Conservation (phyloP, 64 coral and sea anemone genomes). For the Dendronephthya gigantea region DNA sequence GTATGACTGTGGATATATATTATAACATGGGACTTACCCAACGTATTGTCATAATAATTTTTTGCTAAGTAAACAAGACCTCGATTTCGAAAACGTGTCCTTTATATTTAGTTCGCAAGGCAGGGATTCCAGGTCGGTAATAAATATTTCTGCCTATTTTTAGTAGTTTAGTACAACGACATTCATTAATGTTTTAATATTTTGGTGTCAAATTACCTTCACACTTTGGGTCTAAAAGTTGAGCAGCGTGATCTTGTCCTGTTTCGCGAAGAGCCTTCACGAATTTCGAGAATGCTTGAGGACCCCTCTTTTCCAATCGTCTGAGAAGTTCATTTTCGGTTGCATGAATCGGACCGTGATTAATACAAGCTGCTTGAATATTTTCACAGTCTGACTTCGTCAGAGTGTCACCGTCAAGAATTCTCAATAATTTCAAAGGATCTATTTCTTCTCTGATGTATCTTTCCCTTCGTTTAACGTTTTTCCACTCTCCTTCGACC, state of each 20-base stretch:
- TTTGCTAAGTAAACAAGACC: too few species aligned
- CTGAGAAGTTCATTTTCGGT: not conserved
- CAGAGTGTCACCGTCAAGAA: not conserved
- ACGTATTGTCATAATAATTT: too few species aligned
- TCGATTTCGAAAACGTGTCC: too few species aligned
- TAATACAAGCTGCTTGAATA: not conserved
- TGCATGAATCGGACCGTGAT: not conserved
- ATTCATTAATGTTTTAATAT: too few species aligned
- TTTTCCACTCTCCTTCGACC: not conserved
- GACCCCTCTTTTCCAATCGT: not conserved
- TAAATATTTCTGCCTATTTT: too few species aligned
- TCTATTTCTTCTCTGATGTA: not conserved
- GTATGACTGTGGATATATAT: too few species aligned
- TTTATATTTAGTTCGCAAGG: too few species aligned
- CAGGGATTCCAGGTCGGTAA: too few species aligned
- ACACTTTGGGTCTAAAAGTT: not conserved
- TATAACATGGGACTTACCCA: too few species aligned
- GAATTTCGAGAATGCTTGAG: not conserved
- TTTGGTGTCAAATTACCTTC: not conserved
- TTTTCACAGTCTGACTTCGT: not conserved
- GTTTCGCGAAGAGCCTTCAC: not conserved
- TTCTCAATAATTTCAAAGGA: not conserved
- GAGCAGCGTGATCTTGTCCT: not conserved
- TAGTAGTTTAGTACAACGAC: too few species aligned
- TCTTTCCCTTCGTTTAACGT: not conserved